These are phyloP conservation scores for Numenius arquata DNA, from an alignment of 2,113 vertebrate genomes.

Conservation along the genomic window DNA sequence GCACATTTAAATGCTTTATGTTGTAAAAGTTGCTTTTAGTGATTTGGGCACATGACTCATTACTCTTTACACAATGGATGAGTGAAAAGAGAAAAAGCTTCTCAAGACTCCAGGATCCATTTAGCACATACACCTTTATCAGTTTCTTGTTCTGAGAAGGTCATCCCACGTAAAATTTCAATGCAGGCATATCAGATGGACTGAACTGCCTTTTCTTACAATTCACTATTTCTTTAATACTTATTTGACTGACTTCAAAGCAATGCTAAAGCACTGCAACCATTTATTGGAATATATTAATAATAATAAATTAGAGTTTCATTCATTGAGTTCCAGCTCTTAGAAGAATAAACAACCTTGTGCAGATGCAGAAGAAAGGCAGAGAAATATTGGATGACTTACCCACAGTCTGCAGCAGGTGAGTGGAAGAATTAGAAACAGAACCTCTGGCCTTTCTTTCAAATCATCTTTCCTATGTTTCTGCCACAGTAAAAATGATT, in stretches of 20 bases:
- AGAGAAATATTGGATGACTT: conserved; percentile 17
- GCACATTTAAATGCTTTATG: not conserved
- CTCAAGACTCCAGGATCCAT: not conserved
- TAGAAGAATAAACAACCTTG: conserved; percentile 17
- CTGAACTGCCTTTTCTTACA: not conserved
- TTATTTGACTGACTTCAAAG: not conserved
- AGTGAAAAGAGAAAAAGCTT: not conserved
- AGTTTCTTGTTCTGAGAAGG: not conserved
- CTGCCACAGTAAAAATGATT: conserved; percentile 36
- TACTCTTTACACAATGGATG: not conserved
- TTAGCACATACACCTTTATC: not conserved
- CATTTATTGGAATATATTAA: conserved; percentile 33
- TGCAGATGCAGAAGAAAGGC: conserved; percentile 20
- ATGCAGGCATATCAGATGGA: not conserved
- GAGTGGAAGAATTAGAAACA: conserved; percentile 16
- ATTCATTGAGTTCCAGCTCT: conserved; percentile 4
- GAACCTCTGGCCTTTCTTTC: conserved; percentile 40
- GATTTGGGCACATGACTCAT: not conserved
- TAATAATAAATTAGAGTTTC: conserved; percentile 20
- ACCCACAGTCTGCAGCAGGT: not conserved
- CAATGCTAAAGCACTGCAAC: not conserved
- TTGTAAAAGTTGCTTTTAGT: not conserved
- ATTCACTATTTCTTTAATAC: not conserved
- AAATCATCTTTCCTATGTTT: conserved; percentile 20
- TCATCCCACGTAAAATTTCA: not conserved